Conservation (phyloP, 1,140 invertebrate genomes). For the Drosophila repletoides region DNA sequence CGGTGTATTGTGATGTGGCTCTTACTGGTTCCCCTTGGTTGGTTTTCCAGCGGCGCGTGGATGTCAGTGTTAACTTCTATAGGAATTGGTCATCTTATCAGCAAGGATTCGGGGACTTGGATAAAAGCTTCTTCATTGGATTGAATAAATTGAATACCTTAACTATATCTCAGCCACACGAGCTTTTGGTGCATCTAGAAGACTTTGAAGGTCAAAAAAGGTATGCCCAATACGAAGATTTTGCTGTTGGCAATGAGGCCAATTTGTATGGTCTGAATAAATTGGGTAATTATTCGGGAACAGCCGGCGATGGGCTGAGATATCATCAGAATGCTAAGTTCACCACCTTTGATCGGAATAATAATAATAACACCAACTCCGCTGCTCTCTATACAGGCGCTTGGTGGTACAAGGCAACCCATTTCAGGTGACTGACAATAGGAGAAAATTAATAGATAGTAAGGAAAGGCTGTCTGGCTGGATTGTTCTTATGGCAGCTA, state of each 20-base stretch:
- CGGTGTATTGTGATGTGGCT: conserved; percentile 13
- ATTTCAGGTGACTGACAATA: neutral
- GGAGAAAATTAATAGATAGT: too few species aligned
- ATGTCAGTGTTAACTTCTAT: conserved; percentile 15
- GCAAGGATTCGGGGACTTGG: conserved; percentile 20
- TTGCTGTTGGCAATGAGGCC: conserved; percentile 18
- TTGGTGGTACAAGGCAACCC: conserved; percentile 14
- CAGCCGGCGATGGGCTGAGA: conserved; percentile 48
- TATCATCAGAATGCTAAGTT: conserved; percentile 37
- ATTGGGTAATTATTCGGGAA: conserved; percentile 33
- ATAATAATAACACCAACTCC: neutral
- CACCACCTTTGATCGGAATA: conserved; percentile 43
- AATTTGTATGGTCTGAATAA: conserved; percentile 14
- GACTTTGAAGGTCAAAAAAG: conserved; percentile 9
- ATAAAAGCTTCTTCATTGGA: conserved; percentile 10
- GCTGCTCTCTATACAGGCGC: conserved; percentile 5
- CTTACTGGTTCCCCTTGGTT: conserved; percentile 4
- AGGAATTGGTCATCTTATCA: conserved; percentile 14
- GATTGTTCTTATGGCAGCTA: too few species aligned
- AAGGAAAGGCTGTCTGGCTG: too few species aligned
- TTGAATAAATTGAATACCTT: conserved; percentile 6
- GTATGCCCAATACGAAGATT: conserved; percentile 6
- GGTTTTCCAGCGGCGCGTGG: conserved; percentile 18
- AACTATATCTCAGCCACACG: neutral
- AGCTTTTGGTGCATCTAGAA: conserved; percentile 14